A percentile compares a stretch with the other conserved stretches of the same genome.
These are phyloP conservation scores for Athalia rosae DNA, from an alignment of 2,888 invertebrate genomes.

Conservation along the genomic window DNA sequence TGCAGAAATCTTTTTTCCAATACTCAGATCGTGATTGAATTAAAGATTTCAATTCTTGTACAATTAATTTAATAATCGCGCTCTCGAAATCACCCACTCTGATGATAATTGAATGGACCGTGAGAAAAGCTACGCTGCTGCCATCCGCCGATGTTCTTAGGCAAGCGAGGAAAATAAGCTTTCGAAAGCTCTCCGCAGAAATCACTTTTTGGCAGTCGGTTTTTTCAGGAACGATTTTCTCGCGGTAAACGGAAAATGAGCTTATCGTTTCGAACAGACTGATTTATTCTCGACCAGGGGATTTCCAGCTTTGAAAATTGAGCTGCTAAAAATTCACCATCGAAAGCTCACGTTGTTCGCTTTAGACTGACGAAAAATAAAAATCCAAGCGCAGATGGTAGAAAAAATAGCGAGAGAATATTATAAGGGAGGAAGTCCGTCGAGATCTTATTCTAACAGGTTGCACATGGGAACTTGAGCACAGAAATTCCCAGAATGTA, in stretches of 20 bases:
- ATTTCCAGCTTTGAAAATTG: conserved; percentile 7
- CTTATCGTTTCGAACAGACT: not conserved
- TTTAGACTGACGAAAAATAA: not conserved
- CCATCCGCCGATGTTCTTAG: conserved; percentile 29
- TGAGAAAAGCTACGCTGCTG: conserved; percentile 26
- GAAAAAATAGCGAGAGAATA: not conserved
- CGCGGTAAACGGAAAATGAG: not conserved
- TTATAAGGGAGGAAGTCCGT: no score
- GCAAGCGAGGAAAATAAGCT: conserved; percentile 11
- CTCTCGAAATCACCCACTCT: not conserved
- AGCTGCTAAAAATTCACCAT: not conserved
- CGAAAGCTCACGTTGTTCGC: conserved; percentile 6
- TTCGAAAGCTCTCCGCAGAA: conserved; percentile 25
- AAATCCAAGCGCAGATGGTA: not conserved
- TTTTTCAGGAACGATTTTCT: conserved; percentile 9
- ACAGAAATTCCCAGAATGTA: no score
- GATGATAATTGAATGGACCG: conserved; percentile 9
- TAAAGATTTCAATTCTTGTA: not conserved
- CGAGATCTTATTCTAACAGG: not conserved
- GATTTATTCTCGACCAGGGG: conserved; percentile 35
- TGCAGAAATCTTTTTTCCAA: not conserved
- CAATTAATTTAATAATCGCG: not conserved
- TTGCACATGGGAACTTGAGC: not conserved
- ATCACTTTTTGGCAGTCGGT: conserved; percentile 27
- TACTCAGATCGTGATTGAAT: not conserved